These are phyloP conservation scores for Caenorhabditis panamensis DNA, from an alignment of 2,888 invertebrate genomes.

Conservation along the genomic window DNA sequence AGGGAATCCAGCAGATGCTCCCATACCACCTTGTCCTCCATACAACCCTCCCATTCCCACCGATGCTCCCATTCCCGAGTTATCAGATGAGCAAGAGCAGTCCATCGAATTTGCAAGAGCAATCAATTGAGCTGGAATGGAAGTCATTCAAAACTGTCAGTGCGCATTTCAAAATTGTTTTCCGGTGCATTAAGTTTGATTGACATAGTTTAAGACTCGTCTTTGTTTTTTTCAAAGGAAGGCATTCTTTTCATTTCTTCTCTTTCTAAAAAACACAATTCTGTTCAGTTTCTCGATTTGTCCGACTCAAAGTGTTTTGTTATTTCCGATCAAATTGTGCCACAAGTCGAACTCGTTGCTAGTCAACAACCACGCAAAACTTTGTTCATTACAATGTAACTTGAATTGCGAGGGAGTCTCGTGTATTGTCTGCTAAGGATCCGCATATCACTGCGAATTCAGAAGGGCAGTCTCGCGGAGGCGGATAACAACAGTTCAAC, in stretches of 20 bases:
- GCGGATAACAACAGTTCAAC: too few species aligned
- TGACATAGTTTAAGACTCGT: conserved; percentile 17
- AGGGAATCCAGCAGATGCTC: conserved; percentile 40
- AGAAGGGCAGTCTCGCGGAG: too few species aligned
- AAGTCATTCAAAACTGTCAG: background rate
- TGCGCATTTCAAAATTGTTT: background rate
- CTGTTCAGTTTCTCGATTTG: background rate
- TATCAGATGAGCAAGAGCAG: conserved; percentile 74
- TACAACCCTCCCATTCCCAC: conserved; percentile 58
- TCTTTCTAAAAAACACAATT: background rate
- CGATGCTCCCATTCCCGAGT: conserved; percentile 45
- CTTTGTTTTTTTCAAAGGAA: conserved; percentile 1
- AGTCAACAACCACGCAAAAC: too few species aligned
- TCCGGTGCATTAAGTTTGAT: conserved; percentile 33
- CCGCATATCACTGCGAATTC: too few species aligned
- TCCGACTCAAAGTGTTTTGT: background rate
- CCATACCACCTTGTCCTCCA: conserved; percentile 37
- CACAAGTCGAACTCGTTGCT: background rate
- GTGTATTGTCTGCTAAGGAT: too few species aligned
- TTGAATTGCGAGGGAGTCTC: too few species aligned
- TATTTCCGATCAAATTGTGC: background rate
- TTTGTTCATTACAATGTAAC: too few species aligned
- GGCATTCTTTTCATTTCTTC: background rate
- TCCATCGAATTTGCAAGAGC: conserved; percentile 78
- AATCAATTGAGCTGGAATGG: conserved; percentile 73